Evolutionary conservation across 2,113 vertebrate genomes (phyloP), one percentile per base, ranked within the genome.

Genomic region (Mormoops blainvillei): DNA sequence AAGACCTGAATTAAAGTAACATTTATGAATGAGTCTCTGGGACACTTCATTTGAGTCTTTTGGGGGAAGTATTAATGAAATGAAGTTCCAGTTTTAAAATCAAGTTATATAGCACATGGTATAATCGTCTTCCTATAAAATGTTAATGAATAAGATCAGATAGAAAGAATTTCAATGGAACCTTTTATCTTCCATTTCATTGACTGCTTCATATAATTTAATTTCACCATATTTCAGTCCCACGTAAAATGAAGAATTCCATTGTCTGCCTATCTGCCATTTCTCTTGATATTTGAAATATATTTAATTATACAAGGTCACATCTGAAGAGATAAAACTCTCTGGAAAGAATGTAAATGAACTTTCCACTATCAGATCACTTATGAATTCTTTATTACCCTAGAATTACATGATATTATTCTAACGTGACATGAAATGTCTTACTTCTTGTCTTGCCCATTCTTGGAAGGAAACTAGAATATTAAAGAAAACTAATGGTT

Each of bases 301-400:
- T 98, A 99, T 99, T 98, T 99, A 99, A 98, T 99, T 99, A 99
- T 97, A 98, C 97, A 98, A 98, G 98, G 98, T 99, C 98, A 99
- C 97, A 98, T 98, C 98, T 98, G 97, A 98, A 97, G 86, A 98
- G 97, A 98, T 97, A 98, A 98, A 98, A 97, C 97, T 97, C 98
- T 98, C 98, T 85, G 54, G 98, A 98, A 98, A 98, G 97, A 98
- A 98, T 96, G 95, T 98, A 99, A 98, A 98, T 98, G 98, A 98
- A 98, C 98, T 98, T 98, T 98, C 97, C 97, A 84, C 87, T 98
- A 97, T 98, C 91, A 65, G 98, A 98, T 98, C 97, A 98, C 94
- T 99, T 98, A 98, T 98, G 98, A 98, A 98, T 99, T 98, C 98
- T 98, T 98, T 98, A 99, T 99, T 98, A 98, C 97, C 95, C 96